phyloP scores from a whole-genome alignment of 2,888 invertebrate genomes.

The Drosophila tanythrix region DNA sequence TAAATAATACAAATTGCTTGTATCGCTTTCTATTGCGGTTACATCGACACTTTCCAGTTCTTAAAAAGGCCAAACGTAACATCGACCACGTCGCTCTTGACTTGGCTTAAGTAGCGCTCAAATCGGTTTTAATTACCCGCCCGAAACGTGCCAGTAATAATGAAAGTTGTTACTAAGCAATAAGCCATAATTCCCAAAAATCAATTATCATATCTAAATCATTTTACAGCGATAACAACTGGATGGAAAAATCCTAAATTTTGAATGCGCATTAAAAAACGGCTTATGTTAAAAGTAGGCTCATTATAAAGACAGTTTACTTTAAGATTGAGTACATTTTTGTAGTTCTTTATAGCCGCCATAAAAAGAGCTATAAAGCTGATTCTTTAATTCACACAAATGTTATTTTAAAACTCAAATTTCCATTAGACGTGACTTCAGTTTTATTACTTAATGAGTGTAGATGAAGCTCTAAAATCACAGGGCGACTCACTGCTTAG shows the following conservation, averaged over 20 bases:
- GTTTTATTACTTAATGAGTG: background rate
- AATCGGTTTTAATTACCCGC: constrained; percentile 52
- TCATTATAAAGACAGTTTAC: background rate
- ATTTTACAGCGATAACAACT: background rate
- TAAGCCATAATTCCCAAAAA: constrained; percentile 21
- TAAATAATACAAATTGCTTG: background rate
- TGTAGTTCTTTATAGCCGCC: background rate
- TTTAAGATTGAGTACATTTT: background rate
- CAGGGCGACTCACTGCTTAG: background rate
- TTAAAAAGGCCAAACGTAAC: constrained; percentile 13
- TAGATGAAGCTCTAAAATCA: background rate
- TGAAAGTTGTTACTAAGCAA: constrained; percentile 34
- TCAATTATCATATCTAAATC: constrained; percentile 2
- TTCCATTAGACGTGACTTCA: constrained; percentile 10
- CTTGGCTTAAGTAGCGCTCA: constrained; percentile 31
- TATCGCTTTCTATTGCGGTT: constrained; percentile 41
- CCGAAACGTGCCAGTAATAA: constrained; percentile 34
- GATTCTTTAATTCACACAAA: constrained; percentile 7
- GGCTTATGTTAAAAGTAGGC: background rate
- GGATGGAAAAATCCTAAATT: background rate
- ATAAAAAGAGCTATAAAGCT: background rate
- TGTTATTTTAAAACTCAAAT: constrained; percentile 6
- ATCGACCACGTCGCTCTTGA: constrained; percentile 37
- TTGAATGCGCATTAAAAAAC: background rate
- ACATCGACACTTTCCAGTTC: constrained; percentile 40